A percentile compares a stretch with the other conserved stretches of the same genome.
phyloP scores from a whole-genome alignment of 2,113 vertebrate genomes.

The Barnardius zonarius region DNA sequence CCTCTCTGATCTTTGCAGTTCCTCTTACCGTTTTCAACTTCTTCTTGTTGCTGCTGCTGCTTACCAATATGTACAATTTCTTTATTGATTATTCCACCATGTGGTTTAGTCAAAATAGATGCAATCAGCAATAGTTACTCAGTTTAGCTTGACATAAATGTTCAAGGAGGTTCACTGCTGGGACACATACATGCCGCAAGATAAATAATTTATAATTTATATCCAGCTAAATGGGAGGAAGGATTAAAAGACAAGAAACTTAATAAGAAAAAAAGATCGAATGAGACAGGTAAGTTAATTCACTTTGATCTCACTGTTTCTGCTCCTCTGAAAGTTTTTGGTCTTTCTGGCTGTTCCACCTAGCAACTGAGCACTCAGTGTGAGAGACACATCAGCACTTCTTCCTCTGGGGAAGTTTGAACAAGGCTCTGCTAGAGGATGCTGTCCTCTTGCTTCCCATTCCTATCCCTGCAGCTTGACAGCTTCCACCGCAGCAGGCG shows the following conservation, averaged over 20 bases:
- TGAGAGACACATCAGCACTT: not conserved
- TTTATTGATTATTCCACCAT: not conserved
- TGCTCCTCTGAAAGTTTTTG: not conserved
- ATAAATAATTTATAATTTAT: not conserved
- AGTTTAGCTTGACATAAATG: not conserved
- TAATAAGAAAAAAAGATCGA: not conserved
- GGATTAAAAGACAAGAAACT: not conserved
- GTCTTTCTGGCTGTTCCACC: not conserved
- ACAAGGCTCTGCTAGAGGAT: not conserved
- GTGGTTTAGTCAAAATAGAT: not conserved
- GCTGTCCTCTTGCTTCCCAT: not conserved
- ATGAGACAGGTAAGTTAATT: not conserved
- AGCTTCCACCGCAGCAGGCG: not conserved
- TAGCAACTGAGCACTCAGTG: not conserved
- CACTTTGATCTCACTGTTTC: not conserved
- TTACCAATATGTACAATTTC: not conserved
- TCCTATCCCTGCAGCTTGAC: not conserved
- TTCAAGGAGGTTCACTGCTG: not conserved
- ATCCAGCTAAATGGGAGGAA: not conserved
- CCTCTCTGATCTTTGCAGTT: not conserved
- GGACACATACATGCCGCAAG: not conserved
- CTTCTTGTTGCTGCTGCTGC: not conserved
- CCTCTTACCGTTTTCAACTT: not conserved
- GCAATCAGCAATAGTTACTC: not conserved
- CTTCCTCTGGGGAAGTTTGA: not conserved